These are phyloP conservation scores for Icerya purchasi DNA, from an alignment of 2,888 invertebrate genomes.

Conservation along the genomic window DNA sequence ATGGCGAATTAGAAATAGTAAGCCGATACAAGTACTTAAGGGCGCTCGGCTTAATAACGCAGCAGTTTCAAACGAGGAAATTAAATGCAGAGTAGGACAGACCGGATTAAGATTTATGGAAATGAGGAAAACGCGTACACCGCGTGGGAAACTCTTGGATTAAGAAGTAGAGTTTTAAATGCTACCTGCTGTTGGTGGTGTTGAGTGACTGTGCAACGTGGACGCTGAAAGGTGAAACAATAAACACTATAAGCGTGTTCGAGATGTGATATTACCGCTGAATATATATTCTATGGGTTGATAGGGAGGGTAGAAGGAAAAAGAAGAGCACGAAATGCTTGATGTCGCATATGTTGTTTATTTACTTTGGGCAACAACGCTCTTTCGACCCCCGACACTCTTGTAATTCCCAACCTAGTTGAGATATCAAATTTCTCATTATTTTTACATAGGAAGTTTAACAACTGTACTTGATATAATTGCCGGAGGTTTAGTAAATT, in stretches of 20 bases:
- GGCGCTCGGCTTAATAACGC: neutral
- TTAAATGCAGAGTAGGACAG: neutral
- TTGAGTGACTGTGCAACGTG: neutral
- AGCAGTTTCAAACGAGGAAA: neutral
- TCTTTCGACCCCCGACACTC: no score
- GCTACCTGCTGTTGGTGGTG: neutral
- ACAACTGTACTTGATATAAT: no score
- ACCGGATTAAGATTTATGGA: no score
- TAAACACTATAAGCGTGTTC: neutral
- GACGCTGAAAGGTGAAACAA: neutral
- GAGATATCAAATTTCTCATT: no score
- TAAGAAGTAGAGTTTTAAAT: neutral
- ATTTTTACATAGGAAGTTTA: no score
- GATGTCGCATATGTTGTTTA: no score
- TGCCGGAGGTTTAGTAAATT: no score
- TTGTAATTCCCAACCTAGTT: no score
- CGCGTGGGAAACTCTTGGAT: neutral
- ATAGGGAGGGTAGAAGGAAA: no score
- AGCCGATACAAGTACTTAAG: neutral
- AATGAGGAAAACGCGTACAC: neutral
- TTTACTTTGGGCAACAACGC: no score
- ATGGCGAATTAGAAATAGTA: neutral
- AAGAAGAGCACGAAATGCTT: no score
- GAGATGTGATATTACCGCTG: neutral
- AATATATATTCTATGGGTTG: no score